These are phyloP conservation scores for Selene dorsalis DNA, from an alignment of 2,797 vertebrate species.

Conservation along the genomic window DNA sequence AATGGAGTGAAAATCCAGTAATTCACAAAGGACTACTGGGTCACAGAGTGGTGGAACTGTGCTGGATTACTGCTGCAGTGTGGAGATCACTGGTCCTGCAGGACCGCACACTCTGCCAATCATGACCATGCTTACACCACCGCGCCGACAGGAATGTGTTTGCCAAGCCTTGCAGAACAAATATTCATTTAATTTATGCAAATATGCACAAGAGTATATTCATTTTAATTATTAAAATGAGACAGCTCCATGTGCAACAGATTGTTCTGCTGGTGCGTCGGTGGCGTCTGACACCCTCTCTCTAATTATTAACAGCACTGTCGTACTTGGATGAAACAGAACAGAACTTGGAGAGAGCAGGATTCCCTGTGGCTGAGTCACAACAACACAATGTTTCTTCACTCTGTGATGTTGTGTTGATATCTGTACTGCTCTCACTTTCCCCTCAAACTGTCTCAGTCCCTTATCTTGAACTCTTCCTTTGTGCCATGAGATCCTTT, in stretches of 20 bases:
- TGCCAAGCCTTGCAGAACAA: conserved; percentile 67
- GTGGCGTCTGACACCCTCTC: conserved; percentile 46
- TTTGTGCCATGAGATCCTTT: background rate
- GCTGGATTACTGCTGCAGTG: conserved; percentile 10
- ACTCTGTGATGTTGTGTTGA: conserved; percentile 22
- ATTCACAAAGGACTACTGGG: conserved; percentile 34
- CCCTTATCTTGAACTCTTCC: background rate
- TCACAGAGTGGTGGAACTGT: conserved; percentile 20
- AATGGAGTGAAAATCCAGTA: conserved; percentile 7
- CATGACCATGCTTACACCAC: conserved; percentile 39
- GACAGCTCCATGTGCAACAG: conserved; percentile 64
- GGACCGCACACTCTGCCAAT: conserved; percentile 47
- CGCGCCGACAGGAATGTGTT: conserved; percentile 37
- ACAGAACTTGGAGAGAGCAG: conserved; percentile 14
- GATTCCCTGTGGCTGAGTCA: conserved; percentile 32
- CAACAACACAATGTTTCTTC: conserved; percentile 22
- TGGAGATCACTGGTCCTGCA: conserved; percentile 28
- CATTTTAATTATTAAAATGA: conserved; percentile 73
- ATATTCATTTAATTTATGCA: conserved; percentile 72
- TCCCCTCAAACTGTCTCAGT: background rate
- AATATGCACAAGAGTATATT: conserved; percentile 61
- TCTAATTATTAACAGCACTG: conserved; percentile 62
- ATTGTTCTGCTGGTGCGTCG: conserved; percentile 61
- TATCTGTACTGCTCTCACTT: conserved; percentile 16
- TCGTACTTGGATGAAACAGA: conserved; percentile 49